Evolutionary conservation across 2,113 vertebrate species (phyloP), one percentile per base, ranked within the genome.

Genomic region (Casuarius casuarius): DNA sequence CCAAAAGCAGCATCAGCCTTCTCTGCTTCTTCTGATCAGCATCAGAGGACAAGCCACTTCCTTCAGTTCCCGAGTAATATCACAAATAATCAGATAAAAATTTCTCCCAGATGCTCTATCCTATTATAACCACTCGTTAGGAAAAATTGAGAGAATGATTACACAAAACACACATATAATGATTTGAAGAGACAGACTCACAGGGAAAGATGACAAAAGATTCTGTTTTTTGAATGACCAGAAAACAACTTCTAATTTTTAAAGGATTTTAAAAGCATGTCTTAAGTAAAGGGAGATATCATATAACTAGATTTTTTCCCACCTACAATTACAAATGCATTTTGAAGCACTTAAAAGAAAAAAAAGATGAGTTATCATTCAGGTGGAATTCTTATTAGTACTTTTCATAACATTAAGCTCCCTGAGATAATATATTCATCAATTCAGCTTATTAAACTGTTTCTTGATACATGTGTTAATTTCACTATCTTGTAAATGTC

Each of bases 181-280:
- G 21, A n/a, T 4, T 0, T 28, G 56, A 31, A 7, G 8, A 89
- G 16, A 52, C 10, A 63, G 14, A 23, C 84, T 89, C 42, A 71
- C 21, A 40, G 8, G 21, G 44, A 59, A 80, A 49, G 5, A 7
- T 54, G 13, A 46, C 4, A 74, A 80, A n/a, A 67, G 18, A 79
- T 0, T 9, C 3, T 5, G 0, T 3, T 42, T 73, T 59, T 46
- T 7, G 85, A 61, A 38, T 42, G 6, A 83, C 79, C 7, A 75
- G 6, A 67, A 51, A 80, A 83, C 2, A 48, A 54, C 22, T 31
- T 61, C 38, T 52, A 20, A 40, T 12, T 65, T 71, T 25, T 70
- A 31, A 51, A 68, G 7, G 2, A 3, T 17, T 76, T 54, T 12
- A 1, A 66, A 90, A 86, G 14, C 3, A 49, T 14, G 72, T 40